These are phyloP conservation scores for Miniopterus natalensis DNA, from an alignment of 2,113 vertebrate genomes.

Conservation along the genomic window DNA sequence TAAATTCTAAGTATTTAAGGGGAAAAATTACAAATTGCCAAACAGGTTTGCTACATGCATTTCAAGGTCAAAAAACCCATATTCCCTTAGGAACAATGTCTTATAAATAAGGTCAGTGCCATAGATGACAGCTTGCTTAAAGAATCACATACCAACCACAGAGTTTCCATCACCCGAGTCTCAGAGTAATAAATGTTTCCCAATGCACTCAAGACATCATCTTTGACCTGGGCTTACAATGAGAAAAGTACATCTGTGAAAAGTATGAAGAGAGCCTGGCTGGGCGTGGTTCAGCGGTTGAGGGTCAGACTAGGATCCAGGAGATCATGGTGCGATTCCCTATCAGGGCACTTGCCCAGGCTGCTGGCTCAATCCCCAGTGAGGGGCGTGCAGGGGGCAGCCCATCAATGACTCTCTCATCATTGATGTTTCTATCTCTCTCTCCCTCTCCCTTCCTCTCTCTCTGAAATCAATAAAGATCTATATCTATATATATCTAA, in stretches of 20 bases:
- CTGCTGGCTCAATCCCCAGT: too few relatives aligned
- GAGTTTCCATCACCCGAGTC: neutral
- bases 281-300: too few relatives aligned
- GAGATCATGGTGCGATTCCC: too few relatives aligned
- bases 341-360: too few relatives aligned
- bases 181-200: constrained; percentile 62
- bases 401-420: too few relatives aligned
- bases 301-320: too few relatives aligned
- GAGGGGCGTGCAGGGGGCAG: too few relatives aligned
- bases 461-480: too few relatives aligned
- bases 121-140: constrained; percentile 53
- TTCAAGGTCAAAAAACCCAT: constrained; percentile 13
- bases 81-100: neutral
- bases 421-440: too few relatives aligned
- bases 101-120: constrained; percentile 62
- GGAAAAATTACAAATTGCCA: neutral
- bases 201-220: constrained; percentile 37
- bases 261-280: neutral
- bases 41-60: neutral
- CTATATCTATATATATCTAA: too few relatives aligned
- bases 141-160: constrained; percentile 30
- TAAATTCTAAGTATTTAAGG: neutral
- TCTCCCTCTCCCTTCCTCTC: too few relatives aligned
- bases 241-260: constrained; percentile 50
- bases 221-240: constrained; percentile 32